These are phyloP conservation scores for Campylorhamphus procurvoides DNA, from an alignment of 2,113 vertebrate species.

Conservation along the genomic window DNA sequence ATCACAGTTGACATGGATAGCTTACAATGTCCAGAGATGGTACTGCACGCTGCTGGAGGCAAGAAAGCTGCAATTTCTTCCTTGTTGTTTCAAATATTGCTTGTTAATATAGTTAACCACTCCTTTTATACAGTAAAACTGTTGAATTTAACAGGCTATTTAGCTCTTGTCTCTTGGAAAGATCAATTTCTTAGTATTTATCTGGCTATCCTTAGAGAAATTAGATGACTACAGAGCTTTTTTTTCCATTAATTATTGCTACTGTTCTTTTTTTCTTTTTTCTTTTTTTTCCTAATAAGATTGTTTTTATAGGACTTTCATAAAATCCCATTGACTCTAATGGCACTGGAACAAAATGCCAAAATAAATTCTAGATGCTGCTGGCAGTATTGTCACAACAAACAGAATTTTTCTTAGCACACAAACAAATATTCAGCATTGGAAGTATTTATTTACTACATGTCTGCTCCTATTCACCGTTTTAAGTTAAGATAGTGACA, in stretches of 20 bases:
- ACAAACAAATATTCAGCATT: not conserved
- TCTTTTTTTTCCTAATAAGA: rapidly evolving
- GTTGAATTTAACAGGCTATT: not conserved
- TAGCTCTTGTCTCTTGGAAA: not conserved
- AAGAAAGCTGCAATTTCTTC: not conserved
- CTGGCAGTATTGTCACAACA: not conserved
- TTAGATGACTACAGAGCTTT: not conserved
- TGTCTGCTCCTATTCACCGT: not conserved
- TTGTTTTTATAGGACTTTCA: not conserved
- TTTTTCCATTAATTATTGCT: not conserved
- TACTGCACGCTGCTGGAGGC: not conserved
- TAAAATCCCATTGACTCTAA: not conserved
- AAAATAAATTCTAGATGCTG: not conserved
- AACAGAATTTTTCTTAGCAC: not conserved
- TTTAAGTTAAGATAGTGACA: not conserved
- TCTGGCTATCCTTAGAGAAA: not conserved
- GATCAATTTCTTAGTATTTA: not conserved
- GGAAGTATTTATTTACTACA: not conserved
- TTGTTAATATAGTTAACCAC: not conserved
- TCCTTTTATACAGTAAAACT: not conserved
- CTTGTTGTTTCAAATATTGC: not conserved
- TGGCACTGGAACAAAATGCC: not conserved
- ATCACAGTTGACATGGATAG: not conserved
- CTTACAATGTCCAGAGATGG: not conserved
- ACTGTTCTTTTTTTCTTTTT: rapidly evolving